Evolutionary conservation across 1,140 invertebrate species (phyloP).

Genomic region (Hycleus phaleratus): DNA sequence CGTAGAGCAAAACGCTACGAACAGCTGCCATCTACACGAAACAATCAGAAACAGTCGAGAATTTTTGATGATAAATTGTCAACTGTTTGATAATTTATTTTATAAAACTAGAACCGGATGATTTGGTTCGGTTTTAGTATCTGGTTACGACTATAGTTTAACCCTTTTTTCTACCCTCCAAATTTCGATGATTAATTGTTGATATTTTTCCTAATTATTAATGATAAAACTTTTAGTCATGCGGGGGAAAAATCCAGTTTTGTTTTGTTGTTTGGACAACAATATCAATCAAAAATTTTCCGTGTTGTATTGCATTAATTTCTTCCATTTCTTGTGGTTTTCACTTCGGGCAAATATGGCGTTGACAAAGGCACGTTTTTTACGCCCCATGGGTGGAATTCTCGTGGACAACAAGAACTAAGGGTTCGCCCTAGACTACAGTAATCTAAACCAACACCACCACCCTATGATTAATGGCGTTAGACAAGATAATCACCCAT

Average conservation of each 20-base stretch:
- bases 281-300: slow-evolving; percentile 5
- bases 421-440: background rate
- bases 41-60: no score
- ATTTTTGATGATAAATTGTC: no score
- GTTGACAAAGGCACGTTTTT: slow-evolving; percentile 21
- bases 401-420: slow-evolving; percentile 12
- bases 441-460: slow-evolving; percentile 17
- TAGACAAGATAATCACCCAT: slow-evolving; percentile 30
- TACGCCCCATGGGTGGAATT: slow-evolving; percentile 11
- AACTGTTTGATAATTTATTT: no score
- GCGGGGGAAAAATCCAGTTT: background rate
- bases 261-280: slow-evolving; percentile 4
- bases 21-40: no score
- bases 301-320: slow-evolving; percentile 9
- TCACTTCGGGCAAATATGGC: slow-evolving; percentile 12
- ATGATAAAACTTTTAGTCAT: background rate
- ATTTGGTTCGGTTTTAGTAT: no score
- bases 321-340: slow-evolving; percentile 11
- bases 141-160: no score
- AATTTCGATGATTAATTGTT: no score
- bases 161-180: no score
- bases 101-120: no score
- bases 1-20: no score
- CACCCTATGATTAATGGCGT: slow-evolving; percentile 25
- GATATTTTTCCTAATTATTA: background rate